Conservation (phyloP, 2,888 invertebrate genomes). For the Morinoia aosen region DNA sequence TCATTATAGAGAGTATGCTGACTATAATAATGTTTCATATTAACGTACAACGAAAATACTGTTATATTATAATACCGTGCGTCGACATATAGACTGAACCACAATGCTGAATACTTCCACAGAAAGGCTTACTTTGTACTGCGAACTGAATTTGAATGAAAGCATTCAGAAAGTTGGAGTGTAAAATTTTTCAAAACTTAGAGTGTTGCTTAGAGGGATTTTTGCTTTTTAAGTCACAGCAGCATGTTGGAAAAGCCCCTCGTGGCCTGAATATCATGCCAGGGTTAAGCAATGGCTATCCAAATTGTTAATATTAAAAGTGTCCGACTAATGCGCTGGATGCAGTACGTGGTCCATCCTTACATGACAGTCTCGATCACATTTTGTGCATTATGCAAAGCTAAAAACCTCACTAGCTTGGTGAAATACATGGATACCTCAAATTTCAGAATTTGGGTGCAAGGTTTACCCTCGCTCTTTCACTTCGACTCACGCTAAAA, state of each 20-base stretch:
- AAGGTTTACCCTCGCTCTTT: not conserved
- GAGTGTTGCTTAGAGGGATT: not conserved
- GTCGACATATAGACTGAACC: too few relatives aligned
- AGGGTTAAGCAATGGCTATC: not conserved
- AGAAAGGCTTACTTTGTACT: too few relatives aligned
- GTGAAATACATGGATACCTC: not conserved
- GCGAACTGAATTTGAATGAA: too few relatives aligned
- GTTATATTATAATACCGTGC: too few relatives aligned
- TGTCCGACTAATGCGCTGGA: not conserved
- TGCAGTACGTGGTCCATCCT: not conserved
- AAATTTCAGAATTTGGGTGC: not conserved
- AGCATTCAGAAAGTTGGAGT: too few relatives aligned
- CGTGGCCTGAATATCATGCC: not conserved
- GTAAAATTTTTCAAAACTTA: not conserved
- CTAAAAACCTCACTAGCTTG: not conserved
- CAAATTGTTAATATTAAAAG: not conserved
- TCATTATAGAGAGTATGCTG: not conserved
- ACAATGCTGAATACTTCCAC: too few relatives aligned
- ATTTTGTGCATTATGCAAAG: not conserved
- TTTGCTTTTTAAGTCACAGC: not conserved
- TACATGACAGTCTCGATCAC: not conserved
- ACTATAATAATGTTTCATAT: not conserved
- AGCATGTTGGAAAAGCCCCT: too few relatives aligned
- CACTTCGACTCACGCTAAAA: not conserved
- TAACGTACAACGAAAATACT: not conserved